Evolutionary conservation across 2,797 vertebrate genomes (phyloP).

Genomic region (Liasis olivaceus): DNA sequence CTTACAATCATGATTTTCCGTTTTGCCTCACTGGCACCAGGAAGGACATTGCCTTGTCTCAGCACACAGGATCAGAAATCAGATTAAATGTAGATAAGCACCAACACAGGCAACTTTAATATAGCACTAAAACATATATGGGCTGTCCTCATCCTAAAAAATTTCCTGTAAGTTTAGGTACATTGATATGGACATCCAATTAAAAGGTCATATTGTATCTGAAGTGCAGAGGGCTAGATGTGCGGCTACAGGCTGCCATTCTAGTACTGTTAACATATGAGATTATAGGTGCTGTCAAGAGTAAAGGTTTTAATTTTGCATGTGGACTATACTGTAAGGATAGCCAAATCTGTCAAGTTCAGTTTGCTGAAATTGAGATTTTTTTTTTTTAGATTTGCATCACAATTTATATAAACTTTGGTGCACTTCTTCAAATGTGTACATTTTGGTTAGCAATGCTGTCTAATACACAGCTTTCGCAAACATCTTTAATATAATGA

Average conservation of each 20-base stretch:
- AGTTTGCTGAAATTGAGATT: background rate
- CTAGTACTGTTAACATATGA: background rate
- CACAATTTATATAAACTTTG: background rate
- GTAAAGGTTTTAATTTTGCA: background rate
- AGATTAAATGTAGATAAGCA: background rate
- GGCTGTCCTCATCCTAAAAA: background rate
- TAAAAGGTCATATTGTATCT: background rate
- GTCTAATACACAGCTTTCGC: background rate
- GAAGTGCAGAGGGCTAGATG: background rate
- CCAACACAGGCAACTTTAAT: background rate
- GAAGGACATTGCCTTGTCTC: background rate
- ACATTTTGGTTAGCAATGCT: background rate
- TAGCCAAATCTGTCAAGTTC: background rate
- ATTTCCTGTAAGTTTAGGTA: background rate
- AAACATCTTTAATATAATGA: background rate
- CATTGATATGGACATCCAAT: background rate
- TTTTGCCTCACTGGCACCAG: background rate
- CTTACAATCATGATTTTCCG: background rate
- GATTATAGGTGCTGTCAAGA: background rate
- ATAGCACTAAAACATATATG: background rate
- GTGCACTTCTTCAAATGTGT: background rate
- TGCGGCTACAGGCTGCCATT: background rate
- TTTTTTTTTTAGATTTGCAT: background rate
- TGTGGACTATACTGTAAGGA: background rate
- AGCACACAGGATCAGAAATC: background rate